A percentile compares a stretch with the other conserved stretches of the same genome.
phyloP scores from a whole-genome alignment of 1,140 invertebrate genomes.

The Galendromus occidentalis region DNA sequence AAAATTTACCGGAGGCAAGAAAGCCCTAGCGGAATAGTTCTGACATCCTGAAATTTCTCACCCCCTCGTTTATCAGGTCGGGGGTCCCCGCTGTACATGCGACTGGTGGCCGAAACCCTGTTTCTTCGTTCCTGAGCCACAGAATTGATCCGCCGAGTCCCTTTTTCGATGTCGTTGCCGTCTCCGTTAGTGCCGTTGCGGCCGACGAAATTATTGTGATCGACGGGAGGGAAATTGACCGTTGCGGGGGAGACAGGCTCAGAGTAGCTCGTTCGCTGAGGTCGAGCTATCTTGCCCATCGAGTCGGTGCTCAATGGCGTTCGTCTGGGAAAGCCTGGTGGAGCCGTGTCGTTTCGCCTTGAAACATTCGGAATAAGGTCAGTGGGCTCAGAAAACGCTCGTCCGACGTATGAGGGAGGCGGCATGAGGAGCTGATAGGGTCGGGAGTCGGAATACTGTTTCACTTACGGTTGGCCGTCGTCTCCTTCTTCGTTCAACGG shows the following conservation, averaged over 20 bases:
- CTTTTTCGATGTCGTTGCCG: not conserved
- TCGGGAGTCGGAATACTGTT: no score
- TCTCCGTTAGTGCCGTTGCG: not conserved
- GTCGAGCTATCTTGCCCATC: not conserved
- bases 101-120: not conserved
- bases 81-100: not conserved
- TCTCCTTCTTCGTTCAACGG: conserved; percentile 5
- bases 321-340: not conserved
- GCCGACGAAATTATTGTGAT: conserved; percentile 1
- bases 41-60: no score
- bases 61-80: not conserved
- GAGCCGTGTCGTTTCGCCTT: conserved; percentile 6
- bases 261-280: not conserved
- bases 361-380: not conserved
- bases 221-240: not conserved
- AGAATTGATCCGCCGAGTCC: not conserved
- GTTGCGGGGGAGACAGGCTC: not conserved
- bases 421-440: no score
- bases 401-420: no score
- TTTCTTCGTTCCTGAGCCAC: not conserved
- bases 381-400: no score
- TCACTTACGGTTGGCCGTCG: not conserved
- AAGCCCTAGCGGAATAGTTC: no score
- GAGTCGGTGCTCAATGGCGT: not conserved
- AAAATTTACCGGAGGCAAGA: no score